These are phyloP conservation scores for Blastobasis adustella DNA, from an alignment of 2,888 invertebrate genomes.

Conservation along the genomic window DNA sequence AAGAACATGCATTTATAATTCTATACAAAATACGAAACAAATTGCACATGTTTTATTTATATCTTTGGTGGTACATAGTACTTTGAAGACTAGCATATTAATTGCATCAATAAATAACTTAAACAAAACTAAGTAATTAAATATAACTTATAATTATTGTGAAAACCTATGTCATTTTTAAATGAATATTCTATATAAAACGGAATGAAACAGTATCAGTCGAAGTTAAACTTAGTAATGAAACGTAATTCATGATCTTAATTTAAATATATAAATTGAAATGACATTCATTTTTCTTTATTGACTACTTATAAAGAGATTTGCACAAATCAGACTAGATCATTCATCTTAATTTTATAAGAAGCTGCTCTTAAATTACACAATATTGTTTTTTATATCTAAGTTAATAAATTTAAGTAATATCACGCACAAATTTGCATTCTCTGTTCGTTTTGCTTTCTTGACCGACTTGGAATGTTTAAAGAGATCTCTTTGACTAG, in stretches of 20 bases:
- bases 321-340: constrained; percentile 36
- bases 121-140: not conserved
- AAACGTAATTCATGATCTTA: too few species aligned
- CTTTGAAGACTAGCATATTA: constrained; percentile 24
- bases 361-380: constrained; percentile 42
- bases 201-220: too few species aligned
- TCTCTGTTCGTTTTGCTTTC: constrained; percentile 16
- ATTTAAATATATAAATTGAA: too few species aligned
- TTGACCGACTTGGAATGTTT: constrained; percentile 19
- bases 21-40: constrained; percentile 2
- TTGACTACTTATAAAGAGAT: not conserved
- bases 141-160: not conserved
- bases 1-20: too few species aligned
- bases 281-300: too few species aligned
- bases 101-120: constrained; percentile 25
- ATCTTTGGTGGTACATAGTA: constrained; percentile 30
- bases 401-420: constrained; percentile 48
- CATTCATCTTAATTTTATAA: constrained; percentile 27
- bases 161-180: not conserved
- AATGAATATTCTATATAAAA: not conserved
- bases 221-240: too few species aligned
- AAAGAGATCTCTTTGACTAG: constrained; percentile 25
- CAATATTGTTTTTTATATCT: constrained; percentile 23
- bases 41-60: constrained; percentile 23
- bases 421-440: constrained; percentile 55